A percentile compares a stretch with the other conserved stretches of the same genome.
phyloP scores from a whole-genome alignment of 2,797 vertebrate genomes.

The Garrulus glandarius region DNA sequence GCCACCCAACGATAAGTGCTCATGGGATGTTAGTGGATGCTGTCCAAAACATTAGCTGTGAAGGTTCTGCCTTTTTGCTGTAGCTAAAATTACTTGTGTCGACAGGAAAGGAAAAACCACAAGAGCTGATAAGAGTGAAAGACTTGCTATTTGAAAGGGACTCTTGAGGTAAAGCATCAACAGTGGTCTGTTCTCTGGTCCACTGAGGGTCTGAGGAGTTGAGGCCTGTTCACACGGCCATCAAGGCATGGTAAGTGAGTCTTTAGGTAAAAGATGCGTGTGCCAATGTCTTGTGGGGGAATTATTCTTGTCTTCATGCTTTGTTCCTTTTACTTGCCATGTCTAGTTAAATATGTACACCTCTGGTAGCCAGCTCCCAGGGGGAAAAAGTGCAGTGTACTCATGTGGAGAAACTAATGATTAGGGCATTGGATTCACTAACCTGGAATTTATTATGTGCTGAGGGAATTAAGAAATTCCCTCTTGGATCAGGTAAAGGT shows the following conservation, averaged over 20 bases:
- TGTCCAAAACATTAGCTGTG: neutral
- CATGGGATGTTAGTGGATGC: neutral
- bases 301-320: neutral
- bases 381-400: neutral
- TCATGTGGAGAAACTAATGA: neutral
- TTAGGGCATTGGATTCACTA: neutral
- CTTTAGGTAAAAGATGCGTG: neutral
- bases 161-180: neutral
- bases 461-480: neutral
- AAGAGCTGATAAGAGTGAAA: neutral
- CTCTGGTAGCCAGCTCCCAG: neutral
- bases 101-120: neutral
- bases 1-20: neutral
- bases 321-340: neutral
- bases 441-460: rapidly evolving
- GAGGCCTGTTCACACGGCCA: neutral
- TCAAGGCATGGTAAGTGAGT: neutral
- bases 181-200: neutral
- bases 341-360: neutral
- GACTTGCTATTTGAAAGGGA: neutral
- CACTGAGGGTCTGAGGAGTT: neutral
- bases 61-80: neutral
- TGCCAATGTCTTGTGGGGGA: rapidly evolving
- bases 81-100: constrained; percentile 22
- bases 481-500: neutral